These are phyloP conservation scores for Cancer borealis DNA, from an alignment of 2,888 invertebrate genomes.

Conservation along the genomic window DNA sequence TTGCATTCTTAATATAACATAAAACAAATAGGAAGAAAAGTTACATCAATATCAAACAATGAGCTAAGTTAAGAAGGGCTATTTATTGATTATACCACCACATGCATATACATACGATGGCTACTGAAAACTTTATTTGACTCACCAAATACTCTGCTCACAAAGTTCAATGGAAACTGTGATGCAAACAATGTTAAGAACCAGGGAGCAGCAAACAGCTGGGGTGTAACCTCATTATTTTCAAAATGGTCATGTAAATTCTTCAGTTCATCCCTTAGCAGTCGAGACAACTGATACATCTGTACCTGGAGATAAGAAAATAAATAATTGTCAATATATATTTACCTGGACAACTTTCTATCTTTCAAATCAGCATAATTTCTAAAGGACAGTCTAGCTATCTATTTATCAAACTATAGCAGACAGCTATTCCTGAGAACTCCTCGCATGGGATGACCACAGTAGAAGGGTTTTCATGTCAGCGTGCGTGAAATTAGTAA, in stretches of 20 bases:
- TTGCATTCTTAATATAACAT: not conserved
- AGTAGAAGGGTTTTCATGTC: too few species aligned
- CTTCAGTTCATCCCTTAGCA: constrained; percentile 89
- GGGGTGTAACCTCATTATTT: constrained; percentile 92
- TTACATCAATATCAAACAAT: not conserved
- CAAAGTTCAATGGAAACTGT: constrained; percentile 97
- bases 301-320: constrained; percentile 82
- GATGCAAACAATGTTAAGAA: constrained; percentile 96
- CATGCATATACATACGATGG: constrained; percentile 53
- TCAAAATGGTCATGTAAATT: constrained; percentile 90
- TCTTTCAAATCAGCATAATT: too few species aligned
- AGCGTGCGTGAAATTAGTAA: too few species aligned
- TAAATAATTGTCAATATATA: not conserved
- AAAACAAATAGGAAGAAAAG: not conserved
- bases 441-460: too few species aligned
- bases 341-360: not conserved
- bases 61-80: not conserved
- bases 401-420: too few species aligned
- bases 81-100: constrained; percentile 8
- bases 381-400: too few species aligned
- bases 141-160: constrained; percentile 93
- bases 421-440: too few species aligned
- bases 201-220: constrained; percentile 98
- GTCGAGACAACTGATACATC: constrained; percentile 94
- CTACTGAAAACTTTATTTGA: constrained; percentile 55